phyloP scores from a whole-genome alignment of 2,113 vertebrate genomes.

The Thalassarche chlororhynchos region DNA sequence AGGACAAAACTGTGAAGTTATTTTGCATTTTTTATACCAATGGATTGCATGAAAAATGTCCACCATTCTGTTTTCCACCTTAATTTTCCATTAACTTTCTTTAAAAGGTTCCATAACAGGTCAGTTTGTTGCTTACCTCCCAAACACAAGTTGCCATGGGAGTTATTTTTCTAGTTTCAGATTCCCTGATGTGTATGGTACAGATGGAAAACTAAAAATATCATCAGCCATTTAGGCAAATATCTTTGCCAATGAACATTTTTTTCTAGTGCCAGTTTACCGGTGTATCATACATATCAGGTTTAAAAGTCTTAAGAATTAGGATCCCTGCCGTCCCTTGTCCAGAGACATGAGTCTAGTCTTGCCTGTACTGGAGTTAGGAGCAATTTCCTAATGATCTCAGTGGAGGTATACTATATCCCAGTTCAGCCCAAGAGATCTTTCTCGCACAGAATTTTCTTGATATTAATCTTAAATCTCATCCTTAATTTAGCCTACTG shows the following conservation, averaged over 20 bases:
- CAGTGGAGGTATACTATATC: neutral
- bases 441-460: neutral
- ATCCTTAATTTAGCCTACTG: neutral
- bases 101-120: neutral
- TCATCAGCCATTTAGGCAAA: neutral
- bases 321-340: neutral
- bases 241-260: neutral
- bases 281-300: neutral
- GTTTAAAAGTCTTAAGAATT: neutral
- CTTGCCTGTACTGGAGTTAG: neutral
- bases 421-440: neutral
- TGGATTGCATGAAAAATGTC: neutral
- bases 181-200: fast-evolving
- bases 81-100: neutral
- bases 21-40: neutral
- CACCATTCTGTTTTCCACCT: neutral
- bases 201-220: fast-evolving
- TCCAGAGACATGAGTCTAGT: neutral
- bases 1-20: neutral
- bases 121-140: neutral
- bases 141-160: neutral
- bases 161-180: neutral
- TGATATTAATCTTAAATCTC: neutral
- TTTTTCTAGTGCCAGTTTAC: neutral
- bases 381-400: neutral